phyloP scores from a whole-genome alignment of 92 coral and sea anemone species.

The Actinernus sp. region DNA sequence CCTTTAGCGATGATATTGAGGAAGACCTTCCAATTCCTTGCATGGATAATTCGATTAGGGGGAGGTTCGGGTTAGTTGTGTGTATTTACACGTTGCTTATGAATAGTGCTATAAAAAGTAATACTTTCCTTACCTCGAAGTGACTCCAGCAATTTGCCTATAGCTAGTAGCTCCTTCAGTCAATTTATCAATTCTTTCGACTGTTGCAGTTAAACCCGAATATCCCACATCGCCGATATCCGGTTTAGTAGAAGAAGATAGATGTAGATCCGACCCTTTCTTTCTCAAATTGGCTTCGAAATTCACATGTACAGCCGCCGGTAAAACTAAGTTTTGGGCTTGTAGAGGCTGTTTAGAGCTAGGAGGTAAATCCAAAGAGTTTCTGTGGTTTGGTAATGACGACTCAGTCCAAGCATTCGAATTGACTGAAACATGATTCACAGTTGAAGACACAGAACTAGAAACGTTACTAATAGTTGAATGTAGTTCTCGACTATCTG shows the following conservation, averaged over 20 bases:
- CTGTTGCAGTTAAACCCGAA: conserved; percentile 1
- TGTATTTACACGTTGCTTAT: conserved; percentile 1
- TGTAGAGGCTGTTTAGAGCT: conserved; percentile 14
- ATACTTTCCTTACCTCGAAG: conserved; percentile 26
- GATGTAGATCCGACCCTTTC: conserved; percentile 42
- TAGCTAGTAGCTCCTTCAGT: conserved; percentile 28
- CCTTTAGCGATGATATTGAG: no score
- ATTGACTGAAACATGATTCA: conserved; percentile 34
- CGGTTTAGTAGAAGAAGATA: conserved; percentile 20
- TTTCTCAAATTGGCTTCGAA: conserved; percentile 30
- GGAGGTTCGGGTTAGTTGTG: no score
- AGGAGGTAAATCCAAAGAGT: conserved; percentile 34
- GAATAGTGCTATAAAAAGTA: background rate
- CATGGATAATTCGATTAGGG: no score
- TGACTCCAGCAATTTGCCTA: background rate
- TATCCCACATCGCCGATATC: conserved; percentile 23
- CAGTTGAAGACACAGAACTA: conserved; percentile 2
- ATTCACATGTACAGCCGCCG: conserved; percentile 32
- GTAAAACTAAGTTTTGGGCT: conserved; percentile 25
- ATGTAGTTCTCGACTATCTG: conserved; percentile 58
- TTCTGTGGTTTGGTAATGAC: conserved; percentile 39
- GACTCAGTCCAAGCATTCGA: conserved; percentile 16
- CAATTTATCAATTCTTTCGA: conserved; percentile 29
- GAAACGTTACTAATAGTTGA: conserved; percentile 30
- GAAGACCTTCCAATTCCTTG: no score